Base-by-base conservation (phyloP, 92 coral and sea anemone species). In the Epizoanthus fatuus region DNA sequence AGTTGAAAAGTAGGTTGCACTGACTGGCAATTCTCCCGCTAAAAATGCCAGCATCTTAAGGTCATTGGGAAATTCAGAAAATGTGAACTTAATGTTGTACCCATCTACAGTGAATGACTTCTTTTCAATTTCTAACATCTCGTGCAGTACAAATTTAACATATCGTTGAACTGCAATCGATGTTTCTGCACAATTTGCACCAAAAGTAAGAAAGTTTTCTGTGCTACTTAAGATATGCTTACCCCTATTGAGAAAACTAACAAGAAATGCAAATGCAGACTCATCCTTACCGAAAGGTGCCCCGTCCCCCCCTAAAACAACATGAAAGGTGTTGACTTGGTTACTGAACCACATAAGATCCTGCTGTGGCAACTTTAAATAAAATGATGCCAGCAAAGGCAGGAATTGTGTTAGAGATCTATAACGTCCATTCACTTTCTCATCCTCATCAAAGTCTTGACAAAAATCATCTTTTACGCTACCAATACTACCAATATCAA, bases 1-100 rank as follows among this genome's bases (percentile, higher is more conserved):
- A 22, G 94, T 91, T 25, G 97, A 88, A 82, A 93, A 93, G 82
- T 87, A 90, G 35, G 81, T 93, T 40, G 96, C 92, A 86, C 93
- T 90, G 60, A 87, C 86, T 29, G 91, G 55, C 51, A 93, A 74
- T 84, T 93, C 97, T 62, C 94, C 93, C 58, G 93, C 88, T 63
- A 94, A 63, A 91, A 92, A 89, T 53, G 93, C 91, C 69, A 81
- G 14, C 93, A 91, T 94, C 63, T 91, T 91, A 2, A 94, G 86
- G 63, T 94, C 95, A 81, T 91, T 94, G 6, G 95, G 90, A 70
- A 89, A 86, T 80, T 91, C 95, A 10, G 93, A 88, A 79, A 94
- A 91, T 52, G 66, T 94, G 75, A 93, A 93, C 45, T 81, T 86
- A 19, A 94, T 87, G 70, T 69, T 72, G 29, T 40, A 74, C 4